Evolutionary conservation across 92 coral and sea anemone genomes (phyloP).

Genomic region (Porites rus): DNA sequence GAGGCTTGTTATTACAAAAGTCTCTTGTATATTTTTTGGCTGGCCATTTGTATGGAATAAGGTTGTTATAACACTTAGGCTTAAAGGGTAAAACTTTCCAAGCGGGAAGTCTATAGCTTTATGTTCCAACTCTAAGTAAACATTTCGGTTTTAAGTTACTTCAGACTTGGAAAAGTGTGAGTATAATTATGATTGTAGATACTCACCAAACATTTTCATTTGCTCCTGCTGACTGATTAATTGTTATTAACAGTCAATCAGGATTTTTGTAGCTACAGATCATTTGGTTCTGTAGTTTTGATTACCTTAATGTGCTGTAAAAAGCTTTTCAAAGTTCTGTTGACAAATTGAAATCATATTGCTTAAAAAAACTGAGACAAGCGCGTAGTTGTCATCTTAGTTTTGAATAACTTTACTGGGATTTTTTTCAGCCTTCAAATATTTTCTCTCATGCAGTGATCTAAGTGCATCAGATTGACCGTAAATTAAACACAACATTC

Average conservation of each 20-base stretch:
- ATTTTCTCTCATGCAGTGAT: no score
- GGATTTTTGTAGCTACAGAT: conserved; percentile 10
- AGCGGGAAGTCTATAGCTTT: background rate
- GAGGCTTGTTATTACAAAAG: no score
- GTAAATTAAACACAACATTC: no score
- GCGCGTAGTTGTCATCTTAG: background rate
- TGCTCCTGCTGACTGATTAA: background rate
- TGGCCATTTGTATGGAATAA: background rate
- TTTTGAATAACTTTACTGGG: background rate
- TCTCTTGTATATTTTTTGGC: background rate
- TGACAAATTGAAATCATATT: background rate
- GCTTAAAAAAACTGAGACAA: background rate
- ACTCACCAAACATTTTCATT: background rate
- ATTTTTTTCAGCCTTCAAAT: no score
- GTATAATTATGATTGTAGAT: background rate
- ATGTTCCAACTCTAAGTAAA: background rate
- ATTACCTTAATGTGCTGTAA: background rate
- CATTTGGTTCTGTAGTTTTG: background rate
- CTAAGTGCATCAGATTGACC: no score
- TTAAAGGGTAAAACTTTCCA: conserved; percentile 15
- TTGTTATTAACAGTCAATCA: background rate
- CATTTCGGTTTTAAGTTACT: background rate
- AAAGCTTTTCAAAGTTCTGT: background rate
- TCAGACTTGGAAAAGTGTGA: background rate
- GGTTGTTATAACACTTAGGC: background rate